phyloP scores from a whole-genome alignment of 1,140 invertebrate species.

The Drosophila setifemur region DNA sequence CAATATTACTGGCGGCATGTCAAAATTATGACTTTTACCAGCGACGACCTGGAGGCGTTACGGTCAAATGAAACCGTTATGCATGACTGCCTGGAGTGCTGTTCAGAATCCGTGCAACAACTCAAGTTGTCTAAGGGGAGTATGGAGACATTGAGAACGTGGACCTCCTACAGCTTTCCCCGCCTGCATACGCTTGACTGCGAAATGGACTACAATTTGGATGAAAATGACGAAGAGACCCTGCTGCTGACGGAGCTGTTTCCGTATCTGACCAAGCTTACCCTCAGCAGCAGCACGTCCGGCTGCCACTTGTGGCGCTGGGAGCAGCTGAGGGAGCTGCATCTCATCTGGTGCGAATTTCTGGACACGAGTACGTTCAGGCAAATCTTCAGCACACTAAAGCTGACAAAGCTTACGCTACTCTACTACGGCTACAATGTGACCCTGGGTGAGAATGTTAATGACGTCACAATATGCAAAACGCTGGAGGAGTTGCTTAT shows the following conservation, averaged over 20 bases:
- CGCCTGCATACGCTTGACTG: slow-evolving; percentile 16
- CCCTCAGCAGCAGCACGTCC: slow-evolving; percentile 25
- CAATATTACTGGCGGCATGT: slow-evolving; percentile 26
- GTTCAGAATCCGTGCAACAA: slow-evolving; percentile 24
- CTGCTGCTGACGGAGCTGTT: slow-evolving; percentile 41
- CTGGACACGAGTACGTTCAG: slow-evolving; percentile 30
- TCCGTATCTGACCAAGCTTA: slow-evolving; percentile 26
- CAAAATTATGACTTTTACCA: neutral
- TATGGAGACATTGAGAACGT: neutral
- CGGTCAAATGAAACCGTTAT: slow-evolving; percentile 1
- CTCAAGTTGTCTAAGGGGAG: slow-evolving; percentile 1
- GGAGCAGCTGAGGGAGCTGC: slow-evolving; percentile 31
- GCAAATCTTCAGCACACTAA: slow-evolving; percentile 28
- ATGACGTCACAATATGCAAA: slow-evolving; percentile 5
- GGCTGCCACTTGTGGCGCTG: slow-evolving; percentile 42
- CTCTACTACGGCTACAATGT: slow-evolving; percentile 54
- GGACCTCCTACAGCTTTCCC: slow-evolving; percentile 25
- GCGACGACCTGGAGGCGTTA: neutral
- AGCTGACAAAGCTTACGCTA: slow-evolving; percentile 47
- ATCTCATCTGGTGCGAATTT: slow-evolving; percentile 52
- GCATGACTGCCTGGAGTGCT: slow-evolving; percentile 13
- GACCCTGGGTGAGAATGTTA: slow-evolving; percentile 1
- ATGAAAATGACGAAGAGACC: slow-evolving; percentile 27
- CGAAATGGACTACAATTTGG: slow-evolving; percentile 3
- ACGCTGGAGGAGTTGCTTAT: slow-evolving; percentile 50